Conservation (phyloP, 2,888 invertebrate genomes). For the Dicycla oo region DNA sequence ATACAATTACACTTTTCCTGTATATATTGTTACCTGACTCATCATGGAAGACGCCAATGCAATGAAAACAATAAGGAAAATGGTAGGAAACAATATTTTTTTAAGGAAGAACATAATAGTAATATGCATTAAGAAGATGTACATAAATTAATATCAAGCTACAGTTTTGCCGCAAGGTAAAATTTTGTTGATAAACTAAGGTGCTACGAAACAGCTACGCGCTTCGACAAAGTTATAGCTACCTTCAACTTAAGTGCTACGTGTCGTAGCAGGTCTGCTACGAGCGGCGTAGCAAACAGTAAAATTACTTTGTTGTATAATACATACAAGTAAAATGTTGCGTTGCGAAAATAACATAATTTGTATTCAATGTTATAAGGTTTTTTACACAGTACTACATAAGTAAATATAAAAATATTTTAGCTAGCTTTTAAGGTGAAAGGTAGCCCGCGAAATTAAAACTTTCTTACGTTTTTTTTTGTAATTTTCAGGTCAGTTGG, state of each 20-base stretch:
- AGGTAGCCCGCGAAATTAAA: too few relatives aligned
- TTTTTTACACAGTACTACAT: not conserved
- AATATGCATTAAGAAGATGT: slow-evolving; percentile 12
- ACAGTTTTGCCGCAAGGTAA: slow-evolving; percentile 7
- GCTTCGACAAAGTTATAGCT: slow-evolving; percentile 55
- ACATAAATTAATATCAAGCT: not conserved
- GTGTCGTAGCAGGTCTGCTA: slow-evolving; percentile 47
- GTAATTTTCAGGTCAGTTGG: too few relatives aligned
- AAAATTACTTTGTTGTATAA: slow-evolving; percentile 26
- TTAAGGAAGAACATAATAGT: not conserved
- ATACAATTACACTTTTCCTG: slow-evolving; percentile 26
- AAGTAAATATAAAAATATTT: slow-evolving; percentile 7
- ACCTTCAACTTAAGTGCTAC: slow-evolving; percentile 58
- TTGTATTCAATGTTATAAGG: not conserved
- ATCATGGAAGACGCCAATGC: slow-evolving; percentile 47
- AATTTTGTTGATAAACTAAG: slow-evolving; percentile 27
- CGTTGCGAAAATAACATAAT: slow-evolving; percentile 5
- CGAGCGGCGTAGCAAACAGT: slow-evolving; percentile 47
- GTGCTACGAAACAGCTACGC: slow-evolving; percentile 50
- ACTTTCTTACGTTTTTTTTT: too few relatives aligned
- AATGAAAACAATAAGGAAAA: slow-evolving; percentile 26
- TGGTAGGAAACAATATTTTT: not conserved
- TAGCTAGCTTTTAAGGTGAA: not conserved
- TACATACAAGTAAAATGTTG: slow-evolving; percentile 23
- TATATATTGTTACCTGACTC: slow-evolving; percentile 24